Base-by-base conservation (phyloP, 2,888 invertebrate genomes). In the Andrena praecox region DNA sequence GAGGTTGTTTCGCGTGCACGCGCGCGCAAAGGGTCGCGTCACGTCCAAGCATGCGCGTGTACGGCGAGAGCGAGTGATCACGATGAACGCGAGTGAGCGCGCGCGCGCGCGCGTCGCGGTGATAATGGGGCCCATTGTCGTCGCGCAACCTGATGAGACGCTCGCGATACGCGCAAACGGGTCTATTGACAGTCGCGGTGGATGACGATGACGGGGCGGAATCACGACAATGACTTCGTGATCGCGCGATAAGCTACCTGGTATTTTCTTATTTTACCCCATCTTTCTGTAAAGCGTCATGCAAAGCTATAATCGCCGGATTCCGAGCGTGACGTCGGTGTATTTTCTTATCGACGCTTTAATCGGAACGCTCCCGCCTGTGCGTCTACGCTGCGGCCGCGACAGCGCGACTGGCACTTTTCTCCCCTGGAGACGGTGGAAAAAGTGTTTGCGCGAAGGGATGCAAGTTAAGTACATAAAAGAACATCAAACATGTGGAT, bases 71-170 rank as follows among this genome's bases (percentile, higher is more conserved):
- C 31, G 64, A 60, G 73, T 81, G 77, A 85, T 77, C 60, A 59
- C 54, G 74, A 83, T 76, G 75, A 72, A 85, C 78, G 75, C 75
- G 33, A 7, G 29, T 4, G 29, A 29, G 29, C 29, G 29, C 29
- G 20, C 20, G 42, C 12, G 42, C 12, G 42, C 42, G 42, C 68
- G 73, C 73, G 80, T 24, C 54, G 27, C 24, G 80, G 80, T 82
- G 87, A 87, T 87, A 87, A 87, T 87, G 84, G 77, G 69, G 78
- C 62, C 63, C 78, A 83, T 87, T 87, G 85, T 87, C 80, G 78
- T 85, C 88, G 60, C 71, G 84, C 87, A 74, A 67, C 66, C 69
- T 68, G 87, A 87, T 80, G 85, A 81, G 81, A 84, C 77, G 67
- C 77, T 75, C 78, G 79, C 78, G 84, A 85, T 87, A 87, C 77